A percentile compares a stretch with the other conserved stretches of the same genome.
These are phyloP conservation scores for Drosophila sp. DNA, from an alignment of 1,140 invertebrate species.

Conservation along the genomic window DNA sequence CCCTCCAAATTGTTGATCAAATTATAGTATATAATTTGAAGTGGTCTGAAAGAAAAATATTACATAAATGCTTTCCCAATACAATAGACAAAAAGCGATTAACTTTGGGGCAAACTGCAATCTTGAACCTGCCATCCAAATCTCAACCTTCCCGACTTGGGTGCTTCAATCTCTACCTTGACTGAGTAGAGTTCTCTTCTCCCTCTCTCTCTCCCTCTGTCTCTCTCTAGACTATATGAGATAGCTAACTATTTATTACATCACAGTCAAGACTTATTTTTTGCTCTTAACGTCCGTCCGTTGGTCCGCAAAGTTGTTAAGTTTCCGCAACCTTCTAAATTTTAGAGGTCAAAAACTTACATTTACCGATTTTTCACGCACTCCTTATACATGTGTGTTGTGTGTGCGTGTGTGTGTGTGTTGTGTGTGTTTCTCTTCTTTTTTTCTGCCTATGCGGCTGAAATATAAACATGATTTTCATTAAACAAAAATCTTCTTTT, in stretches of 20 bases:
- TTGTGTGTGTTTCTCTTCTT: constrained; percentile 14
- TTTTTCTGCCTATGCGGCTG: constrained; percentile 57
- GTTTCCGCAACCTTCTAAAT: constrained; percentile 21
- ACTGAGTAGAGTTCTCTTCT: too few species aligned
- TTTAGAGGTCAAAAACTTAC: constrained; percentile 46
- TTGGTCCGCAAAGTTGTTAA: not conserved
- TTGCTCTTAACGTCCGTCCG: not conserved
- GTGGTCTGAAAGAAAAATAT: too few species aligned
- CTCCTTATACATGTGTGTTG: constrained; percentile 23
- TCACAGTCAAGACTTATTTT: not conserved
- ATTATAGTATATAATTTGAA: too few species aligned
- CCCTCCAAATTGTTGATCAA: too few species aligned
- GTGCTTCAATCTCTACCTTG: too few species aligned
- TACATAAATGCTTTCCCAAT: too few species aligned
- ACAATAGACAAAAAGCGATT: too few species aligned
- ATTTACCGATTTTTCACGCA: constrained; percentile 60
- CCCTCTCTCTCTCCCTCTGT: not conserved
- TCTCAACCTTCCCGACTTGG: too few species aligned
- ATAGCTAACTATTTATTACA: not conserved
- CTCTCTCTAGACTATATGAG: too few species aligned
- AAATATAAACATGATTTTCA: constrained; percentile 56
- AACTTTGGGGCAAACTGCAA: too few species aligned
- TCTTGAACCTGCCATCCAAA: too few species aligned
- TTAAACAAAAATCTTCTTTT: constrained; percentile 58
- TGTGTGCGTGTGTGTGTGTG: not conserved